Percentiles rank a stretch among this genome's conserved stretches.
Conservation (phyloP, 1,140 invertebrate genomes). For the Drosophila ercepeae region DNA sequence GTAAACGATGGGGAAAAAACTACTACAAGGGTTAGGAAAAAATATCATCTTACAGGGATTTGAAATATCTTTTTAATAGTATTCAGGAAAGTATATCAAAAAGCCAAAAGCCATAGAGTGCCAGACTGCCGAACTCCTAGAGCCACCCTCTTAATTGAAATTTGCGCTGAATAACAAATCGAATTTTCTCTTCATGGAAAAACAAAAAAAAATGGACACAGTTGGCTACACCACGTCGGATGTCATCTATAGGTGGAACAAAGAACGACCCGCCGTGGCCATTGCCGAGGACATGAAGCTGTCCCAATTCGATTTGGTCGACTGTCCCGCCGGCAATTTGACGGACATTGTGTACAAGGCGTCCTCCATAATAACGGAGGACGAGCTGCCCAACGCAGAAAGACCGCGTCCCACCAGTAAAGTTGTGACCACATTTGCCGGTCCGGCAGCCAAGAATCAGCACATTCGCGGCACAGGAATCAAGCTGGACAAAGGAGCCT, state of each 20-base stretch:
- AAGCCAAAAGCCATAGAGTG: background rate
- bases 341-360: conserved; percentile 85
- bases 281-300: conserved; percentile 94
- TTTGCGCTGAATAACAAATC: conserved; percentile 12
- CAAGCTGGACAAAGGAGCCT: conserved; percentile 74
- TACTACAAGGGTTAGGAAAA: background rate
- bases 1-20: background rate
- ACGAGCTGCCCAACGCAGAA: conserved; percentile 45
- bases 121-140: conserved; percentile 1
- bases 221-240: conserved; percentile 93
- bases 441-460: conserved; percentile 79
- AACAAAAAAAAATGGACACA: conserved; percentile 76
- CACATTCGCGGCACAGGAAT: conserved; percentile 78
- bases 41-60: too few relatives aligned
- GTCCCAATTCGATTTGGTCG: conserved; percentile 93
- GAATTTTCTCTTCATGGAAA: background rate
- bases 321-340: conserved; percentile 89
- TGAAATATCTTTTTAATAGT: too few relatives aligned
- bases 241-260: conserved; percentile 93
- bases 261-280: conserved; percentile 88
- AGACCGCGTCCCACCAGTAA: conserved; percentile 51
- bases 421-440: conserved; percentile 76
- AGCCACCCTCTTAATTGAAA: conserved; percentile 31
- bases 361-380: conserved; percentile 62
- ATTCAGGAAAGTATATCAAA: too few relatives aligned